Percentiles rank a stretch among this genome's conserved stretches.
Conservation (phyloP, 2,113 vertebrate genomes). For the Perca flavescens region DNA sequence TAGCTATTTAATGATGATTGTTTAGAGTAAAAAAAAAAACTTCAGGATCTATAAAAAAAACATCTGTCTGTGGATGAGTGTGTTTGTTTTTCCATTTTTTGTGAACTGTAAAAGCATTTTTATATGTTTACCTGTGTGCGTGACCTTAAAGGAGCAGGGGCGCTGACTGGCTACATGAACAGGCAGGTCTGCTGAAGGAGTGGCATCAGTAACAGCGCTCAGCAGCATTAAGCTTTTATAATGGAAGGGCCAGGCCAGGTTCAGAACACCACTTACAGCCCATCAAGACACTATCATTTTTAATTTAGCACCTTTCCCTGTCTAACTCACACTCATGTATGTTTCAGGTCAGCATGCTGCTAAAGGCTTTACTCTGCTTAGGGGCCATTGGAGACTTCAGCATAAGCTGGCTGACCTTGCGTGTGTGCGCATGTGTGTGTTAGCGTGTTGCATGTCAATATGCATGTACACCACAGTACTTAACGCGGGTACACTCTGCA, state of each 20-base stretch:
- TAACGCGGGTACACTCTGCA: neutral
- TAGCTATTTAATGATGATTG: slow-evolving; percentile 21
- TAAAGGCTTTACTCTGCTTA: slow-evolving; percentile 19
- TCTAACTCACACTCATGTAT: slow-evolving; percentile 71
- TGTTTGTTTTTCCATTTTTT: slow-evolving; percentile 6
- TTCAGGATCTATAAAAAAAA: neutral
- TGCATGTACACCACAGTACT: slow-evolving; percentile 8
- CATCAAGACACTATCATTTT: slow-evolving; percentile 79
- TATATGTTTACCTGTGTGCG: slow-evolving; percentile 15
- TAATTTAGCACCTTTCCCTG: slow-evolving; percentile 79
- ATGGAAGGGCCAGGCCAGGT: slow-evolving; percentile 41
- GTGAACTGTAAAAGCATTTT: neutral
- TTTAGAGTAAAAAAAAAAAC: slow-evolving; percentile 2
- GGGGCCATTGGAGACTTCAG: slow-evolving; percentile 9
- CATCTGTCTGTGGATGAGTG: neutral
- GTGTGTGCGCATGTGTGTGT: neutral
- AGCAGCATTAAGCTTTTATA: slow-evolving; percentile 81
- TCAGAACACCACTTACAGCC: slow-evolving; percentile 77
- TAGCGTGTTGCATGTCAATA: slow-evolving; percentile 1
- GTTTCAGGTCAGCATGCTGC: slow-evolving; percentile 69
- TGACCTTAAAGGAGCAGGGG: neutral
- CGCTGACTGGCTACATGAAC: slow-evolving; percentile 15
- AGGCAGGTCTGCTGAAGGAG: slow-evolving; percentile 39
- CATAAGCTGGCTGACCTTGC: neutral
- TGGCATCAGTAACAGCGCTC: slow-evolving; percentile 28